Evolutionary conservation across 2,113 vertebrate species (phyloP).

Genomic region (Gallinago jamesoni): DNA sequence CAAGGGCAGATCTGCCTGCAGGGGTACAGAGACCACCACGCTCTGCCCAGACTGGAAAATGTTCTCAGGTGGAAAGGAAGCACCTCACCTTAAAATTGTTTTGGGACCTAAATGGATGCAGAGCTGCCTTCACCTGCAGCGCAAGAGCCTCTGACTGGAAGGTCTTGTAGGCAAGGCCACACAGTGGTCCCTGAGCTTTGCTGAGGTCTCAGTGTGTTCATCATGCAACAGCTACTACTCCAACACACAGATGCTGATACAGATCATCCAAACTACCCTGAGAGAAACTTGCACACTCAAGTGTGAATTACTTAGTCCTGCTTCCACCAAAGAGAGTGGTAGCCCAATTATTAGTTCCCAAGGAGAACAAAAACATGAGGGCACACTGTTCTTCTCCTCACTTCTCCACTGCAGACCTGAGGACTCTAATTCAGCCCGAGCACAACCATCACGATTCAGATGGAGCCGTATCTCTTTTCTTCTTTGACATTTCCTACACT

Average conservation of each 20-base stretch:
- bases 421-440: not conserved
- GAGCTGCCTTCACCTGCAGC: not conserved
- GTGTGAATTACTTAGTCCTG: not conserved
- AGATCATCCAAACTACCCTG: not conserved
- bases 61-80: not conserved
- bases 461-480: not conserved
- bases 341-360: not conserved
- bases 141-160: not conserved
- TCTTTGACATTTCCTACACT: not conserved
- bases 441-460: fast-evolving
- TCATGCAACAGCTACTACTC: not conserved
- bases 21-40: not conserved
- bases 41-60: not conserved
- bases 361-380: not conserved
- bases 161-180: not conserved
- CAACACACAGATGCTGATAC: not conserved
- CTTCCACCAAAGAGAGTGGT: not conserved
- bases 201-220: fast-evolving
- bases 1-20: not conserved
- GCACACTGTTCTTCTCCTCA: not conserved
- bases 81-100: no score
- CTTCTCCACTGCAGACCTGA: not conserved
- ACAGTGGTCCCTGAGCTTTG: not conserved
- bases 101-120: not conserved
- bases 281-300: not conserved